Percentiles rank a stretch among this genome's conserved stretches.
Evolutionary conservation across 2,797 vertebrate genomes (phyloP).

Genomic region (Acrossocheilus wenchowensis): DNA sequence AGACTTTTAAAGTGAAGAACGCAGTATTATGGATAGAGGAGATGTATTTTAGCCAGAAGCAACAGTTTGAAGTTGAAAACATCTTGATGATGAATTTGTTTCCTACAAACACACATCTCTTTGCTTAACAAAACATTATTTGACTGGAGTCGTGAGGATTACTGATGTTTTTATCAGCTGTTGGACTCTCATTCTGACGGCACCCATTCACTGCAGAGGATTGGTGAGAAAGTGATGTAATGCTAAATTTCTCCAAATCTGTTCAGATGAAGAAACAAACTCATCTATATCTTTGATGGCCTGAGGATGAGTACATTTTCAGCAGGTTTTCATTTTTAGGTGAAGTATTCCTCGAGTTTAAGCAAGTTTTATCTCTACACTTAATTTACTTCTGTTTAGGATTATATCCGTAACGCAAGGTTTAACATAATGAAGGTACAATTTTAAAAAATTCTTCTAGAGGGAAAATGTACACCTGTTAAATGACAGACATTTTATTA

Average conservation of each 20-base stretch:
- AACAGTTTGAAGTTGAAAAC: too few relatives aligned
- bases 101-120: neutral
- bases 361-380: neutral
- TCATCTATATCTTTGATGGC: neutral
- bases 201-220: neutral
- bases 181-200: neutral
- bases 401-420: neutral
- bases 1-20: neutral
- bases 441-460: neutral
- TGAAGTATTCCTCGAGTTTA: neutral
- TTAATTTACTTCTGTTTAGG: neutral
- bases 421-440: neutral
- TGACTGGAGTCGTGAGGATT: neutral
- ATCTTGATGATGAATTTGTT: neutral
- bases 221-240: neutral
- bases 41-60: neutral
- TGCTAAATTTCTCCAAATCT: neutral
- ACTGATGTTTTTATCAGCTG: neutral
- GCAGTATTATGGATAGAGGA: neutral
- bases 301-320: neutral
- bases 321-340: neutral
- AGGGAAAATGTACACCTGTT: constrained; percentile 2
- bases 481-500: constrained; percentile 20
- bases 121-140: neutral
- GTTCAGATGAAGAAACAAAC: neutral